Evolutionary conservation across 2,113 vertebrate genomes (phyloP), one percentile per base, ranked within the genome.

Genomic region (Nothocercus nigrocapillus): DNA sequence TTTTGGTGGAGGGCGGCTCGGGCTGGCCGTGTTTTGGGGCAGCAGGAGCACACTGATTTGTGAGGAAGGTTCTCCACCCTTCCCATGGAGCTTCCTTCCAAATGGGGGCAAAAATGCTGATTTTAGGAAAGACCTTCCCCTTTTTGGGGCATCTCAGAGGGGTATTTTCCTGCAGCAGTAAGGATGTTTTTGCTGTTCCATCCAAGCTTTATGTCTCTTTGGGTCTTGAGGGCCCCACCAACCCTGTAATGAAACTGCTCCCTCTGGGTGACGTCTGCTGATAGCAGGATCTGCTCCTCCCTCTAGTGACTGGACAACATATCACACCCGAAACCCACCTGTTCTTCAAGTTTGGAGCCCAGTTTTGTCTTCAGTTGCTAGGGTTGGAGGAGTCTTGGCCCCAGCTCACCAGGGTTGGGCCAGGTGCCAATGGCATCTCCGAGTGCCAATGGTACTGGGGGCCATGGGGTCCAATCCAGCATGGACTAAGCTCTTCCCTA

Each of bases 81-180:
- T 53, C 47, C 49, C 54, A 58, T 11, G 28, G 16, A 17, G 0
- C 1, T 11, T 25, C 44, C 66, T 53, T 69, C 80, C 25, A 68
- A 44, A 61, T 0, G 0, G 51, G 58, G 20, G 38, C n/a, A 61
- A 51, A 85, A 40, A 0, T 0, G 0, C 54, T 83, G 49, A 21
- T 40, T 0, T 53, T 32, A 10, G 40, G 16, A 28, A 80, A 54
- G 44, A n/a, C 32, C 8, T 54, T 53, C 28, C 53, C 22, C 27
- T 44, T 45, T 20, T 5, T 53, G 36, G 44, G 12, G 17, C 22
- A 69, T 85, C 34, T 36, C 59, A 54, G 11, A 24, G 49, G 19
- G 49, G 24, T 49, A 49, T 49, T 49, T 22, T 49, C 21, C 49
- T 5, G 14, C 27, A 54, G 56, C 36, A 74, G 7, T 54, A 59